Evolutionary conservation across 2,113 vertebrate species (phyloP).

Genomic region (Crotophaga sulcirostris): DNA sequence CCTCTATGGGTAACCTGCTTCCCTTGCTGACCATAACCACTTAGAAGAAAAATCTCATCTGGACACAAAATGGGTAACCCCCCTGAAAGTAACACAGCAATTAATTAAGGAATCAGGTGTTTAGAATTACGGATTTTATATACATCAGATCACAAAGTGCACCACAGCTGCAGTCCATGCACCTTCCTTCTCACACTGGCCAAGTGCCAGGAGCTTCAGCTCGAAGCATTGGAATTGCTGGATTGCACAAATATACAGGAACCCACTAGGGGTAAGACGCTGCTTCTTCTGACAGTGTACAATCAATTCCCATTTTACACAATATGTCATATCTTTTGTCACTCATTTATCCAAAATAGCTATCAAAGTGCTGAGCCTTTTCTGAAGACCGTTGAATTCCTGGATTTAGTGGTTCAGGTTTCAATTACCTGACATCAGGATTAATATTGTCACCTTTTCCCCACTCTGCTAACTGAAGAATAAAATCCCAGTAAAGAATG

Average conservation of each 20-base stretch:
- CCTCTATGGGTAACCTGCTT: background rate
- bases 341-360: background rate
- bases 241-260: background rate
- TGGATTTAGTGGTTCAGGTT: background rate
- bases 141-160: background rate
- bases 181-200: background rate
- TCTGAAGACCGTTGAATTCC: background rate
- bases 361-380: background rate
- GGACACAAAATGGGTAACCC: background rate
- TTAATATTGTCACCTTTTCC: background rate
- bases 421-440: background rate
- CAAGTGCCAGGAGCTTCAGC: background rate
- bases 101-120: background rate
- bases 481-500: background rate
- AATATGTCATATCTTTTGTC: background rate
- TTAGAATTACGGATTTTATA: background rate
- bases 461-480: background rate
- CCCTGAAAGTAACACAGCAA: background rate
- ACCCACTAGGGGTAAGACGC: background rate
- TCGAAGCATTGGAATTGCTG: background rate
- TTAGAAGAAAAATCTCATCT: background rate
- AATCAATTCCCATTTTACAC: background rate
- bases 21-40: background rate
- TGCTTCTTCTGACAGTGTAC: background rate
- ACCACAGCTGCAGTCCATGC: background rate